Percentiles rank a stretch among this genome's conserved stretches.
Conservation (phyloP, 2,797 vertebrate species). For the Chlorospingus semifuscus region DNA sequence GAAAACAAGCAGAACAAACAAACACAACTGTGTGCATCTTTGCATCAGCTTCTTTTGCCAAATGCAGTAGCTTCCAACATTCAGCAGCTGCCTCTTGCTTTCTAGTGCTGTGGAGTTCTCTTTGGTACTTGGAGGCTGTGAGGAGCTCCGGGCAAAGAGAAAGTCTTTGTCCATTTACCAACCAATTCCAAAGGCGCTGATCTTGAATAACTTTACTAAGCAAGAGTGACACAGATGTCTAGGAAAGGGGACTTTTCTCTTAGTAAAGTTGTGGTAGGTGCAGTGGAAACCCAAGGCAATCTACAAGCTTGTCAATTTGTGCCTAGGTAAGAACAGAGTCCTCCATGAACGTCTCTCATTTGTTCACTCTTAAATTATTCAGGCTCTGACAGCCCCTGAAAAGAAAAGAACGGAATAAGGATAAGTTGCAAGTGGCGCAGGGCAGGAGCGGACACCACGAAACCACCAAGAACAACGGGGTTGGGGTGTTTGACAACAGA, state of each 20-base stretch:
- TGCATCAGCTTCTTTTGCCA: conserved; percentile 68
- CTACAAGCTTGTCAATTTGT: conserved; percentile 60
- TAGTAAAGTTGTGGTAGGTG: conserved; percentile 67
- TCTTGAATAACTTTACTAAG: conserved; percentile 65
- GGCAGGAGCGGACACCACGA: conserved; percentile 40
- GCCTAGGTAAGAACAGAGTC: conserved; percentile 68
- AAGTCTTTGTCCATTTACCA: conserved; percentile 66
- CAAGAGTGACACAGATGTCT: conserved; percentile 59
- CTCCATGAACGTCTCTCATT: conserved; percentile 62
- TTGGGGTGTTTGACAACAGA: conserved; percentile 56
- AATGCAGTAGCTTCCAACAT: conserved; percentile 70
- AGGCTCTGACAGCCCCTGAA: conserved; percentile 70
- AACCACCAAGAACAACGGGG: conserved; percentile 64
- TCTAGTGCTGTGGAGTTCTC: conserved; percentile 63
- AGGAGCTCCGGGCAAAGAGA: conserved; percentile 68
- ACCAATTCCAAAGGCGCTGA: conserved; percentile 67
- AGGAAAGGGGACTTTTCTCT: conserved; percentile 56
- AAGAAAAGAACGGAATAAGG: conserved; percentile 65
- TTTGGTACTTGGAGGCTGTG: conserved; percentile 66
- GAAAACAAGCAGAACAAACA: conserved; percentile 69
- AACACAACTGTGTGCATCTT: conserved; percentile 68
- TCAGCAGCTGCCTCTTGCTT: conserved; percentile 70
- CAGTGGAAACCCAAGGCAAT: conserved; percentile 63
- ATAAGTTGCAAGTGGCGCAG: conserved; percentile 53
- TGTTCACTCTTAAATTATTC: conserved; percentile 68